These are phyloP conservation scores for Spea multiplicata DNA, from an alignment of 2,113 vertebrate species.

Conservation along the genomic window DNA sequence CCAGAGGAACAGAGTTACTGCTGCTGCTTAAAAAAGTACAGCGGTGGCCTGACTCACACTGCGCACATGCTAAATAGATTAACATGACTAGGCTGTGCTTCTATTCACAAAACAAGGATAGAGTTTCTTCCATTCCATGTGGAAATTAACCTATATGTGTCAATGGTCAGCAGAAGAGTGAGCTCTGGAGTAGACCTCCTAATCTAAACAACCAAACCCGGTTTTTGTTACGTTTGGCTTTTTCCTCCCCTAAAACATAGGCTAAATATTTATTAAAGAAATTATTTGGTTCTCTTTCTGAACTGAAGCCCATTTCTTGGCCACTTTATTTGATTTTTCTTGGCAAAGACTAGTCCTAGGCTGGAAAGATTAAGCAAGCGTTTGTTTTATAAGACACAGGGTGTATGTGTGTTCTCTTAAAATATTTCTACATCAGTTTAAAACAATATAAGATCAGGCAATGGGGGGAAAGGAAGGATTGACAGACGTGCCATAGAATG, in stretches of 20 bases:
- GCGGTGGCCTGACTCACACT: constrained; percentile 76
- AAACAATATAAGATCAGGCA: background rate
- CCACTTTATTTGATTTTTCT: constrained; percentile 46
- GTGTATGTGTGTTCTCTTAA: constrained; percentile 29
- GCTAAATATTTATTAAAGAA: constrained; percentile 69
- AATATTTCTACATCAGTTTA: constrained; percentile 15
- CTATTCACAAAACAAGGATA: constrained; percentile 72
- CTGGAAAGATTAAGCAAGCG: constrained; percentile 35
- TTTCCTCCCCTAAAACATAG: constrained; percentile 46
- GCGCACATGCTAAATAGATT: constrained; percentile 92
- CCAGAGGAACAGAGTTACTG: constrained; percentile 56
- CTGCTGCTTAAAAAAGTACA: constrained; percentile 58
- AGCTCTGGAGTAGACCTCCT: constrained; percentile 65
- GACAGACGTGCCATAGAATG: background rate
- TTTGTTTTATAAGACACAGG: constrained; percentile 30
- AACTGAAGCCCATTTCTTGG: constrained; percentile 52
- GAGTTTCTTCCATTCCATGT: constrained; percentile 78
- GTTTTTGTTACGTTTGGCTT: constrained; percentile 69
- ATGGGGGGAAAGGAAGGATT: background rate
- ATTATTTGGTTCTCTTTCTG: constrained; percentile 50
- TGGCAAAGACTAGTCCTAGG: constrained; percentile 28
- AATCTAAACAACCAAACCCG: constrained; percentile 74
- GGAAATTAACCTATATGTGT: constrained; percentile 79
- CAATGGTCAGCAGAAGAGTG: constrained; percentile 70
- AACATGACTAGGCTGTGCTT: constrained; percentile 80